Evolutionary conservation across 2,888 invertebrate species (phyloP).

Genomic region (Andrena flavipes): DNA sequence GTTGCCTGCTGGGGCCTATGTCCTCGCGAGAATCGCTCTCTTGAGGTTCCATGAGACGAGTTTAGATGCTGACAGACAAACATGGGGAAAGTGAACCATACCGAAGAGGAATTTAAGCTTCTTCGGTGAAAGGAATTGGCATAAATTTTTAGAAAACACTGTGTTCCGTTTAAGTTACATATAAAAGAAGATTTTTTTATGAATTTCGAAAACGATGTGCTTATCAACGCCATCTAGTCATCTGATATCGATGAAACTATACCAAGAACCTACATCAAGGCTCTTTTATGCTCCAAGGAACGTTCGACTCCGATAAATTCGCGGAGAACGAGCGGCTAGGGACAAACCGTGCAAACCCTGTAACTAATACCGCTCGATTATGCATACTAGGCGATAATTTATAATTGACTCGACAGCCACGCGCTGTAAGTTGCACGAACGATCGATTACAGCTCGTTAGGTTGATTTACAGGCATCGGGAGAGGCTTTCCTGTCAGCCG

Average conservation of each 20-base stretch:
- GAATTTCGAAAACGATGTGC: too few relatives aligned
- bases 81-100: background rate
- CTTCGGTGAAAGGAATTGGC: too few relatives aligned
- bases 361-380: conserved; percentile 63
- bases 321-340: background rate
- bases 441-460: conserved; percentile 62
- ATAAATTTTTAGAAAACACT: too few relatives aligned
- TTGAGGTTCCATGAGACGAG: background rate
- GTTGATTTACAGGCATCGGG: conserved; percentile 56
- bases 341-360: conserved; percentile 14
- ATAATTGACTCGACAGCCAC: conserved; percentile 50
- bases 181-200: too few relatives aligned
- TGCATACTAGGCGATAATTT: conserved; percentile 61
- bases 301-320: background rate
- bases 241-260: too few relatives aligned
- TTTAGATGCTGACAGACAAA: background rate
- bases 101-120: too few relatives aligned
- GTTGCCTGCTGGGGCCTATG: background rate
- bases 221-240: too few relatives aligned
- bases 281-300: background rate
- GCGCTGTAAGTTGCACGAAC: conserved; percentile 38
- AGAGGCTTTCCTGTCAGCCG: conserved; percentile 42
- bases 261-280: background rate
- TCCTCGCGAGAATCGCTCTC: conserved; percentile 4
- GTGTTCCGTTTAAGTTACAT: too few relatives aligned